Percentiles rank a stretch among this genome's conserved stretches.
These are phyloP conservation scores for Pterois miles DNA, from an alignment of 2,797 vertebrate species.

Conservation along the genomic window DNA sequence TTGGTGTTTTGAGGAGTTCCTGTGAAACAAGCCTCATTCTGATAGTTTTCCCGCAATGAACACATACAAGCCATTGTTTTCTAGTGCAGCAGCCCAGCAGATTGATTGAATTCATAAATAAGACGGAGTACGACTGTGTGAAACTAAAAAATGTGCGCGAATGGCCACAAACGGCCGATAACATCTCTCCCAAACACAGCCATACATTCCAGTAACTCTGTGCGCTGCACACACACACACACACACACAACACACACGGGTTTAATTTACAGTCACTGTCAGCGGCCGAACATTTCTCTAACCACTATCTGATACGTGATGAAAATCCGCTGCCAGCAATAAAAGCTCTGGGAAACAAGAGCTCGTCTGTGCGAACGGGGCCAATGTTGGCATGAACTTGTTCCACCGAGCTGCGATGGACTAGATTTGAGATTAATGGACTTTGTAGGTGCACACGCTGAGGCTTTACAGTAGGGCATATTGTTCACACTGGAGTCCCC, in stretches of 20 bases:
- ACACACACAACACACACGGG: slow-evolving; percentile 34
- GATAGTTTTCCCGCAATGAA: background rate
- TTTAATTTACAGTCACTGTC: slow-evolving; percentile 74
- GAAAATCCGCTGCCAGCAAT: slow-evolving; percentile 61
- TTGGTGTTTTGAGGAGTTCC: slow-evolving; percentile 9
- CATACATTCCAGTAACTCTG: slow-evolving; percentile 63
- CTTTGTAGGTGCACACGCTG: slow-evolving; percentile 2
- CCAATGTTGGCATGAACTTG: slow-evolving; percentile 38
- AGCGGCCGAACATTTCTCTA: slow-evolving; percentile 61
- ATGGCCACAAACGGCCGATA: slow-evolving; percentile 23
- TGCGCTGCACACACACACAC: slow-evolving; percentile 33
- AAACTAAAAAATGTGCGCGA: slow-evolving; percentile 27
- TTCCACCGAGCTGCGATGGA: slow-evolving; percentile 25
- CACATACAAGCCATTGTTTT: slow-evolving; percentile 21
- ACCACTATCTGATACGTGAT: slow-evolving; percentile 67
- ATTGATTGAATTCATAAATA: slow-evolving; percentile 40
- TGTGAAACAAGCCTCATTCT: slow-evolving; percentile 5
- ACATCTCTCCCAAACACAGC: slow-evolving; percentile 46
- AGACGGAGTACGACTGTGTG: slow-evolving; percentile 10
- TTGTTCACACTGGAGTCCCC: slow-evolving; percentile 22
- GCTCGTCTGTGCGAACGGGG: slow-evolving; percentile 51
- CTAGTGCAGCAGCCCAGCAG: slow-evolving; percentile 7
- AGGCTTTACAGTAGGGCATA: slow-evolving; percentile 38
- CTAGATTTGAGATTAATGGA: slow-evolving; percentile 39
- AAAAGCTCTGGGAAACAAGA: slow-evolving; percentile 66